Conservation (phyloP, 2,113 vertebrate species). For the Pterocles orientalis region DNA sequence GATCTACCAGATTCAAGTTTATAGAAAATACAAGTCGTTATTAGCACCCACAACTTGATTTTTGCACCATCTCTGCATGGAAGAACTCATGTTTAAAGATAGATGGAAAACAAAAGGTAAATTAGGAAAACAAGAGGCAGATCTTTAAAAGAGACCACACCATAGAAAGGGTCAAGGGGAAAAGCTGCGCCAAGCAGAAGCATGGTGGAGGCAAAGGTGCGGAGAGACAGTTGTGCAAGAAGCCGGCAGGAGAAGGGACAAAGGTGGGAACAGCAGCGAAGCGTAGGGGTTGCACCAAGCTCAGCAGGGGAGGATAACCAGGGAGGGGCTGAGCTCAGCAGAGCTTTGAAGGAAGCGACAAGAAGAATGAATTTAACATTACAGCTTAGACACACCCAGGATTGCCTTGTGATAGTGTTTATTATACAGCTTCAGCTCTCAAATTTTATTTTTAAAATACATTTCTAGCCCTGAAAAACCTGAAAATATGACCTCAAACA, state of each 20-base stretch:
- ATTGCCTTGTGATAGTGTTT: background rate
- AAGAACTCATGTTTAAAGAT: background rate
- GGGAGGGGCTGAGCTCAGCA: constrained; percentile 13
- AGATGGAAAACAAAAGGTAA: background rate
- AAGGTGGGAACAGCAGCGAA: constrained; percentile 16
- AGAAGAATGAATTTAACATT: constrained; percentile 20
- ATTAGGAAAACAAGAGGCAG: background rate
- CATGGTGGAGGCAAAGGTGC: rapidly evolving
- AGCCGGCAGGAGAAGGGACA: background rate
- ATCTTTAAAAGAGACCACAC: background rate
- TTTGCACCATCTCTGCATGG: background rate
- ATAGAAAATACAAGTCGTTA: background rate
- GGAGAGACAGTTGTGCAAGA: constrained; percentile 6
- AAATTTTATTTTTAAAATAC: background rate
- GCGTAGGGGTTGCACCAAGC: background rate
- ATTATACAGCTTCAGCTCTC: background rate
- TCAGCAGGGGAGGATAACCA: background rate
- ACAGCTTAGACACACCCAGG: constrained; percentile 15
- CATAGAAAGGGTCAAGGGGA: background rate
- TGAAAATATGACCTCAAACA: background rate
- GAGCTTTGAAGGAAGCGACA: constrained; percentile 44
- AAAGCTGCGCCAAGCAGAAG: background rate
- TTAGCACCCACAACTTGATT: background rate
- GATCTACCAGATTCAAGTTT: background rate
- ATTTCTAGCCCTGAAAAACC: background rate